Percentiles rank a stretch among this genome's conserved stretches.
phyloP scores from a whole-genome alignment of 30 jellyfish, hydroid and myxozoan genomes.

The Turritopsis dohrnii region DNA sequence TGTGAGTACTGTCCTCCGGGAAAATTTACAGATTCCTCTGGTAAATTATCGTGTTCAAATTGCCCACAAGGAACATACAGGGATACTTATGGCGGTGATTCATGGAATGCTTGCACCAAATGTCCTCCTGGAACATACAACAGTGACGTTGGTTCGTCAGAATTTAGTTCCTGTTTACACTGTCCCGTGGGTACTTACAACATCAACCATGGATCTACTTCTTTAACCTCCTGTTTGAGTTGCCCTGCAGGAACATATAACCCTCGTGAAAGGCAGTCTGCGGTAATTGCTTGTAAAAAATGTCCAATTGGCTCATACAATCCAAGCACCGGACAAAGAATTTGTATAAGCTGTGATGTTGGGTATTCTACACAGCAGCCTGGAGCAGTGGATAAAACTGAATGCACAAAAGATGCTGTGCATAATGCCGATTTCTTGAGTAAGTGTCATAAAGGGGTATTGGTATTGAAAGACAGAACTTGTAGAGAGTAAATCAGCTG shows the following conservation, averaged over 20 bases:
- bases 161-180: not conserved
- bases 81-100: not conserved
- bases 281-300: not conserved
- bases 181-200: not conserved
- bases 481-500: too few species aligned
- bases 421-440: not conserved
- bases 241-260: constrained; percentile 5
- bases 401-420: not conserved
- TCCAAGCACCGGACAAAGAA: not conserved
- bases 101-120: not conserved
- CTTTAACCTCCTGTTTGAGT: not conserved
- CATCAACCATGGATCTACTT: not conserved
- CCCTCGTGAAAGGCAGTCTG: not conserved
- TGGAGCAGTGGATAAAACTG: not conserved
- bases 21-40: not conserved
- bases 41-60: constrained; percentile 3
- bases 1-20: not conserved
- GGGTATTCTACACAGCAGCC: not conserved
- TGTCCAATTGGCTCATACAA: constrained; percentile 2
- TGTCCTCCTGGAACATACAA: constrained; percentile 19
- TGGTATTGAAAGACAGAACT: not conserved
- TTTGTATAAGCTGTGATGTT: not conserved
- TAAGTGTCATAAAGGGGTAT: not conserved
- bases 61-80: constrained; percentile 4
- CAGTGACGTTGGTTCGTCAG: not conserved